Conservation (phyloP, 2,888 invertebrate species). For the Amaurobius ferox region DNA sequence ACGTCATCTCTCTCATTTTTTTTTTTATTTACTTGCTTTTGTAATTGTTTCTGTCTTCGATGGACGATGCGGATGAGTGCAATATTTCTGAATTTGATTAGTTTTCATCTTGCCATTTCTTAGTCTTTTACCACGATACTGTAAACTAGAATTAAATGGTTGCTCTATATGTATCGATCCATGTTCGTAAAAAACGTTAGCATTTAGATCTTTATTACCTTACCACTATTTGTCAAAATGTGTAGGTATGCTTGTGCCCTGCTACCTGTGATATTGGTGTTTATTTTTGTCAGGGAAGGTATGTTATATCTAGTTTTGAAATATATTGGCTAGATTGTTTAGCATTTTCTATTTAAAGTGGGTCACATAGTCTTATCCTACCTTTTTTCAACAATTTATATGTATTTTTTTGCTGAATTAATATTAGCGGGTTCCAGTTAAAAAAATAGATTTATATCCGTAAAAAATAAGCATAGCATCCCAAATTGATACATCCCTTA, state of each 20-base stretch:
- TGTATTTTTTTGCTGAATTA: too few species aligned
- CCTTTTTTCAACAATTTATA: too few species aligned
- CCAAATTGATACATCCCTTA: too few species aligned
- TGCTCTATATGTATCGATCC: constrained; percentile 12
- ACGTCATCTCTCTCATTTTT: constrained; percentile 30
- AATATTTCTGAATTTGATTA: not conserved
- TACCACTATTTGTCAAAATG: constrained; percentile 48
- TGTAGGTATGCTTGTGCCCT: constrained; percentile 65
- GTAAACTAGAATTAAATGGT: constrained; percentile 27
- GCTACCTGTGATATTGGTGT: constrained; percentile 69
- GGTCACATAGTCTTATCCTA: too few species aligned
- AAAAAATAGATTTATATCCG: too few species aligned
- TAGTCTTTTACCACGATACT: constrained; percentile 1
- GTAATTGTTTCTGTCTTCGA: not conserved
- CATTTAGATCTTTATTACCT: constrained; percentile 14
- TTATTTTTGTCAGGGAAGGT: constrained; percentile 64
- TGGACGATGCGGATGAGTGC: constrained; percentile 13
- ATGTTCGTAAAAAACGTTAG: constrained; percentile 43
- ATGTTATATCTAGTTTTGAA: not conserved
- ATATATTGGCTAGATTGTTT: too few species aligned
- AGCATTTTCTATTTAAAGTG: too few species aligned
- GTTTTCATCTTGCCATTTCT: not conserved
- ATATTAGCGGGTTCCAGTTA: too few species aligned
- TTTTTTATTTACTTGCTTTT: constrained; percentile 15
- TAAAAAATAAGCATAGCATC: too few species aligned